Percentiles rank a stretch among this genome's conserved stretches.
Conservation (phyloP, 2,797 vertebrate genomes). For the Sphenodon punctatus region DNA sequence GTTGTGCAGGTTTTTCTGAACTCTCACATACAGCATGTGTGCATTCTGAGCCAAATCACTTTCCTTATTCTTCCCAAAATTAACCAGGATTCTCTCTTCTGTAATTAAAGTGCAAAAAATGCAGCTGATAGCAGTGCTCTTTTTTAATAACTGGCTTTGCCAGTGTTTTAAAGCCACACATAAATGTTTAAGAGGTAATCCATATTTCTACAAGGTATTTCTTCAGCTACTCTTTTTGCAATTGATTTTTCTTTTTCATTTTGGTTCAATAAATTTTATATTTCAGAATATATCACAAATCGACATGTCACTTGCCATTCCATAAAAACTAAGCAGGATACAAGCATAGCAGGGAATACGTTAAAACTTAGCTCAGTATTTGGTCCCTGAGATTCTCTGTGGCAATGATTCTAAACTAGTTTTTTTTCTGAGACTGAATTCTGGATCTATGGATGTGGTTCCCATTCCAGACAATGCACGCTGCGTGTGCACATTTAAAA, state of each 20-base stretch:
- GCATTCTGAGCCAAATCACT: neutral
- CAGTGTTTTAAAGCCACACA: neutral
- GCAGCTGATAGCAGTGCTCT: neutral
- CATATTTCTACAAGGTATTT: neutral
- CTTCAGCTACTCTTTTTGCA: neutral
- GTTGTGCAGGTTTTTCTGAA: neutral
- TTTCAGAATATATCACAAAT: neutral
- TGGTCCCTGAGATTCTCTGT: neutral
- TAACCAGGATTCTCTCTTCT: neutral
- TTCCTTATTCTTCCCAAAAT: neutral
- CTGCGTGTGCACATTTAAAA: neutral
- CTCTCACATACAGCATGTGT: neutral
- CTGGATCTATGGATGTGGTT: neutral
- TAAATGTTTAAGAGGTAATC: neutral
- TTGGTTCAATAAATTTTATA: neutral
- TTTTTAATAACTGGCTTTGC: neutral
- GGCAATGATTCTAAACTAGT: neutral
- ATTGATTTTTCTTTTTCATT: neutral
- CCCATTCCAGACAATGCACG: neutral
- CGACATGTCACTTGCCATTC: neutral
- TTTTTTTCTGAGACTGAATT: neutral
- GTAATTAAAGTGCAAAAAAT: neutral
- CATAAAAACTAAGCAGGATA: neutral
- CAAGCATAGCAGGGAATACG: neutral
- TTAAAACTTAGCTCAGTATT: neutral